These are phyloP conservation scores for Euphonia xanthogaster DNA, from an alignment of 2,797 vertebrate species.

Conservation along the genomic window DNA sequence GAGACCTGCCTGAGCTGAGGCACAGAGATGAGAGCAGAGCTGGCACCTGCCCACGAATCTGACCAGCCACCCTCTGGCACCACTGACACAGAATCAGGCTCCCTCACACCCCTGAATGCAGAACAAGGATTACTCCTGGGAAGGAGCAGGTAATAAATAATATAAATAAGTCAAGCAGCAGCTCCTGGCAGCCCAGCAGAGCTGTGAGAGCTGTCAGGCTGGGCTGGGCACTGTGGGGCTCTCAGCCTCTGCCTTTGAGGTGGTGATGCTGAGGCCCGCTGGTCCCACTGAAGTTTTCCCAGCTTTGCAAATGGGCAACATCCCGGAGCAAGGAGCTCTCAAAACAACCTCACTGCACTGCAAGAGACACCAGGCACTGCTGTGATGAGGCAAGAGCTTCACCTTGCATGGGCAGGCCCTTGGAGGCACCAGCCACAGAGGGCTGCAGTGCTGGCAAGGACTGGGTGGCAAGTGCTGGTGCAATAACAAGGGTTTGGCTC, in stretches of 20 bases:
- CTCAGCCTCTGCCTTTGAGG: background rate
- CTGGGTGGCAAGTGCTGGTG: background rate
- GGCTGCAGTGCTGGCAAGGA: background rate
- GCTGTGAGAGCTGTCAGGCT: background rate
- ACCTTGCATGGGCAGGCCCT: background rate
- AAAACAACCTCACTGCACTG: background rate
- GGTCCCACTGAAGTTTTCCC: background rate
- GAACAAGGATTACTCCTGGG: background rate
- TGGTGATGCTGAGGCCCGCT: accelerated
- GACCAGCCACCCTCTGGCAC: background rate
- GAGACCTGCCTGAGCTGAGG: background rate
- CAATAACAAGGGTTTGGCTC: background rate
- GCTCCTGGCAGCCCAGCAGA: background rate
- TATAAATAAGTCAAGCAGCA: background rate
- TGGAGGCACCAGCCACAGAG: background rate
- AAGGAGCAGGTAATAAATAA: background rate
- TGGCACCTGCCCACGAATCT: accelerated
- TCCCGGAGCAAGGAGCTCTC: background rate
- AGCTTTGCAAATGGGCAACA: background rate
- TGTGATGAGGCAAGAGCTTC: background rate
- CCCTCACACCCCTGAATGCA: background rate
- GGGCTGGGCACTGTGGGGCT: background rate
- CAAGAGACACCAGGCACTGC: background rate
- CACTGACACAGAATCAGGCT: background rate
- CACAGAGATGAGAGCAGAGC: background rate